Base-by-base conservation (phyloP, 2,797 vertebrate species). In the Denticeps clupeoides region DNA sequence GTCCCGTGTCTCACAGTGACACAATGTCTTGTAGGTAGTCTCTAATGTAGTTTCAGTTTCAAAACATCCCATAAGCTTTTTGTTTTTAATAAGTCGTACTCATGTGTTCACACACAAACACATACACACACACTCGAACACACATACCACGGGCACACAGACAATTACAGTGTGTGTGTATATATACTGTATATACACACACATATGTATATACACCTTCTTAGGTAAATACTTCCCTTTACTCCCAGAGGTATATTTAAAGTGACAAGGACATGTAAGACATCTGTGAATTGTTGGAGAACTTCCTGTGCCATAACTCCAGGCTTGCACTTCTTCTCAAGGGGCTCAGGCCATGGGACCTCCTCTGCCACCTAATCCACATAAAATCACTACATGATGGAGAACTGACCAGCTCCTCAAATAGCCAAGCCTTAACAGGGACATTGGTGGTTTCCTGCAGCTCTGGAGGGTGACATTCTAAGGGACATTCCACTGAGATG, bases 241-340 rank as follows among this genome's bases (percentile, higher is more conserved):
- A 64, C n/a, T 48, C 32, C 57, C 56, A 38, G 35, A 16, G 18
- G 4, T 35, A 48, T 59, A 49, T 31, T 81, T 65, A 86, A 60
- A 86, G 68, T 51, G 81, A 82, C 51, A 86, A 73, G 38, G 83
- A 86, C 57, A 86, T 79, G 3, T 86, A 86, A 66, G 82, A 82
- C 63, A 86, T 85, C 77, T 82, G 81, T 56, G 82, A 82, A 65
- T 82, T 86, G 63, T 84, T 86, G 64, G 82, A 84, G 43, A 83
- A 86, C 75, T 77, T 64, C 29, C 82, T 71, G 38, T 79, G 82
- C 77, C 80, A 86, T 12, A 84, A 71, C 71, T 86, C 83, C 55
- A 85, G 77, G 48, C 83, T 86, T 41, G 79, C 71, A 49, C 83
- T 85, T 57, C 81, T 72, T 18, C 47, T 72, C 38, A 84, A 16